These are phyloP conservation scores for Andricus quercusramuli DNA, from an alignment of 2,888 invertebrate species.

Conservation along the genomic window DNA sequence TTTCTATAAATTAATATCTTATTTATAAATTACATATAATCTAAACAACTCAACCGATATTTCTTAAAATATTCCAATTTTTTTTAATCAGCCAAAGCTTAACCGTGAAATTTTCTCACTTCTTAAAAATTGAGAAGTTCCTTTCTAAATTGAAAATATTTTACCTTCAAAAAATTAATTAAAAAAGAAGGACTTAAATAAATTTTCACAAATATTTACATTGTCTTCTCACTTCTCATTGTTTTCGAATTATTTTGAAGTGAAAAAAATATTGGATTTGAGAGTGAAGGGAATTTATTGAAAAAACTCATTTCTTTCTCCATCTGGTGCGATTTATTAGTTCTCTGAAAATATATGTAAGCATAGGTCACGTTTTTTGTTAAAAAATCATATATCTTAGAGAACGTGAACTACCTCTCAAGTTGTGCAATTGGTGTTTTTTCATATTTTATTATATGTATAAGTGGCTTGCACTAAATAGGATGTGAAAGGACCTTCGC, in stretches of 20 bases:
- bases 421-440: not conserved
- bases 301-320: not conserved
- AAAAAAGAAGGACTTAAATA: too few relatives aligned
- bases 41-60: too few relatives aligned
- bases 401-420: not conserved
- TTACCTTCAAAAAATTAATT: too few relatives aligned
- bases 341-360: not conserved
- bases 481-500: not conserved
- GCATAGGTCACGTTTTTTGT: not conserved
- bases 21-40: too few relatives aligned
- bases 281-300: not conserved
- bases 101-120: too few relatives aligned
- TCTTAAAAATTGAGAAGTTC: too few relatives aligned
- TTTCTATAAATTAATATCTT: not conserved
- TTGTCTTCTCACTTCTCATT: too few relatives aligned
- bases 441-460: not conserved
- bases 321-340: not conserved
- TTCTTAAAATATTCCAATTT: too few relatives aligned
- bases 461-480: conserved; percentile 2
- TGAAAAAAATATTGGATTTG: not conserved
- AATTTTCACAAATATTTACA: too few relatives aligned
- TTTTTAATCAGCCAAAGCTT: too few relatives aligned
- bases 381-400: not conserved
- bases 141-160: too few relatives aligned
- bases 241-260: not conserved